phyloP scores from a whole-genome alignment of 2,113 vertebrate species.

The Mirza zaza region DNA sequence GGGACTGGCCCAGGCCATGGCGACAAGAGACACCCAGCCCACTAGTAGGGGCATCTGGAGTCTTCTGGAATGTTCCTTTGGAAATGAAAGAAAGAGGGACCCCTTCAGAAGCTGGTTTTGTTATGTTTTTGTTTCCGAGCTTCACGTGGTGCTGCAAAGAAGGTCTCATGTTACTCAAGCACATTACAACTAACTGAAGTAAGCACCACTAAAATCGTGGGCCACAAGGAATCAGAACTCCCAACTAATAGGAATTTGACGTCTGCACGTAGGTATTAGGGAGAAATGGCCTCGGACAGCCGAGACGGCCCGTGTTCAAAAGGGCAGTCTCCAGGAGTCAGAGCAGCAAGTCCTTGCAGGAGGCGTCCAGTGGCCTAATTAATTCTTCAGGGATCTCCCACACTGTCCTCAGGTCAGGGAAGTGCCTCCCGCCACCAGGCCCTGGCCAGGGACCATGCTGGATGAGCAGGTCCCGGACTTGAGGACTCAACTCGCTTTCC shows the following conservation, averaged over 20 bases:
- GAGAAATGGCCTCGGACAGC: neutral
- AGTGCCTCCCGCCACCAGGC: neutral
- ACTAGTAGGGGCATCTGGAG: neutral
- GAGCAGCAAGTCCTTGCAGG: neutral
- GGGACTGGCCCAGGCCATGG: neutral
- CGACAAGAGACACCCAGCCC: neutral
- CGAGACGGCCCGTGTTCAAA: no score
- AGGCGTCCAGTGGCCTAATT: fast-evolving
- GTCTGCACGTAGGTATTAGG: neutral
- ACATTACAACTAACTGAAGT: neutral
- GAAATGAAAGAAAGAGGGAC: neutral
- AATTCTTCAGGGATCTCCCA: neutral
- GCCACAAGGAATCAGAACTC: neutral
- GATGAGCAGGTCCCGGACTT: neutral
- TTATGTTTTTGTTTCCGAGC: neutral
- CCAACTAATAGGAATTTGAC: neutral
- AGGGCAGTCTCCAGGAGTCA: neutral
- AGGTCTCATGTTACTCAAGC: neutral
- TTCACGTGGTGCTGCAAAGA: neutral
- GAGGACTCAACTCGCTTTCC: neutral
- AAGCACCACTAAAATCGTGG: no score
- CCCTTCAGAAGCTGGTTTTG: neutral
- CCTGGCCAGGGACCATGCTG: neutral
- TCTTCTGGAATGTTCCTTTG: neutral
- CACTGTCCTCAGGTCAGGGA: neutral